A percentile compares a stretch with the other conserved stretches of the same genome.
Evolutionary conservation across 2,113 vertebrate genomes (phyloP).

Genomic region (Larimichthys polyactis): DNA sequence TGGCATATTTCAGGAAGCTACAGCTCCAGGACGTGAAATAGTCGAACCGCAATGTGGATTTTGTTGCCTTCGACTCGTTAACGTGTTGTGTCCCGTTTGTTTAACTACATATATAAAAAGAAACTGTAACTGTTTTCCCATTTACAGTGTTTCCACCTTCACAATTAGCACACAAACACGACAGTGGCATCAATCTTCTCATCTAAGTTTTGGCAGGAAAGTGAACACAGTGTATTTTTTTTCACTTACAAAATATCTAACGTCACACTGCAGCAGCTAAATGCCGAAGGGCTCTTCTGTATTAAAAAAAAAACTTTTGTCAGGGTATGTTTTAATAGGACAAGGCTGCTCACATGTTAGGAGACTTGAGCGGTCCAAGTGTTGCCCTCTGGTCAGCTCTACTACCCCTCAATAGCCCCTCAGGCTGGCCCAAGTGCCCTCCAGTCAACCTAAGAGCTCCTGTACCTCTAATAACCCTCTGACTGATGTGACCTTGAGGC

Average conservation of each 20-base stretch:
- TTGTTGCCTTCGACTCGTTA: not conserved
- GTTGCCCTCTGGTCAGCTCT: not conserved
- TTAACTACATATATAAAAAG: not conserved
- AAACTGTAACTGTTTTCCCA: not conserved
- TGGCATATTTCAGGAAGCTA: not conserved
- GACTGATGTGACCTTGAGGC: not conserved
- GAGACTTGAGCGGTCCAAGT: not conserved
- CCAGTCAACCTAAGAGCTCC: not conserved
- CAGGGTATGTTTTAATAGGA: not conserved
- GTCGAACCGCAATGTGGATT: not conserved
- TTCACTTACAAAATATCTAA: not conserved
- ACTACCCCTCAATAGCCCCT: not conserved
- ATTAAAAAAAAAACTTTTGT: not conserved
- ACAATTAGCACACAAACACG: not conserved
- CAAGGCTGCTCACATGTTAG: not conserved
- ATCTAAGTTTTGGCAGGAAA: not conserved
- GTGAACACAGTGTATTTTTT: too few relatives aligned
- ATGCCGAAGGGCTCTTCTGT: not conserved
- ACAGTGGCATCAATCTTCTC: not conserved
- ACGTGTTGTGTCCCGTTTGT: not conserved
- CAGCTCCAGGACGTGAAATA: not conserved
- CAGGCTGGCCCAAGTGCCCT: not conserved
- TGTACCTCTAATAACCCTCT: not conserved
- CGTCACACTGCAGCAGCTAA: not conserved
- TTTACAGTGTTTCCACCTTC: not conserved